phyloP scores from a whole-genome alignment of 1,140 invertebrate species.

The Drosophila yakuba region DNA sequence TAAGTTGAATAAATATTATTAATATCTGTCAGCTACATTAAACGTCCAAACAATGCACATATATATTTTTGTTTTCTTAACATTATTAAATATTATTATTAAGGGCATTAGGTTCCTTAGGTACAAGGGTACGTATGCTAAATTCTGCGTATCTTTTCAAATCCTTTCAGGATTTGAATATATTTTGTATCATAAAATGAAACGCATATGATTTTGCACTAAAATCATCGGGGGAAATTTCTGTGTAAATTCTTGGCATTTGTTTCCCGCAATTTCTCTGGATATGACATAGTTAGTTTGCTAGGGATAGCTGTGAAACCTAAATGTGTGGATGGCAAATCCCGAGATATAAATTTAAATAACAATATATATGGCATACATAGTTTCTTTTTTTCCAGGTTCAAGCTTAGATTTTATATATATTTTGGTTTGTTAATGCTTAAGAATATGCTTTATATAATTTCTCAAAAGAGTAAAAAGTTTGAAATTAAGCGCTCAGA shows the following conservation, averaged over 20 bases:
- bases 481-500: too few relatives aligned
- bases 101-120: not conserved
- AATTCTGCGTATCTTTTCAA: not conserved
- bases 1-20: constrained; percentile 16
- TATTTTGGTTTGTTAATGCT: too few relatives aligned
- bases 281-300: constrained; percentile 16
- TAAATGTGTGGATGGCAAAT: not conserved
- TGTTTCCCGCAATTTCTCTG: constrained; percentile 15
- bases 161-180: constrained; percentile 10
- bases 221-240: constrained; percentile 4
- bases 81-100: not conserved
- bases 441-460: not conserved
- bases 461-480: not conserved
- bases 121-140: constrained; percentile 30
- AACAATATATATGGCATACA: not conserved
- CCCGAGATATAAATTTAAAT: not conserved
- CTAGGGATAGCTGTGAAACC: constrained; percentile 17
- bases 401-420: too few relatives aligned
- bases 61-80: not conserved
- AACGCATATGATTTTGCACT: not conserved
- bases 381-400: not conserved
- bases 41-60: constrained; percentile 19
- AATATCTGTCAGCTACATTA: constrained; percentile 16
- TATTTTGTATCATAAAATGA: constrained; percentile 13
- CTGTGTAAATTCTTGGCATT: constrained; percentile 1